A percentile compares a stretch with the other conserved stretches of the same genome.
Conservation (phyloP, 1,140 invertebrate genomes). For the Drosophila paulistorum region DNA sequence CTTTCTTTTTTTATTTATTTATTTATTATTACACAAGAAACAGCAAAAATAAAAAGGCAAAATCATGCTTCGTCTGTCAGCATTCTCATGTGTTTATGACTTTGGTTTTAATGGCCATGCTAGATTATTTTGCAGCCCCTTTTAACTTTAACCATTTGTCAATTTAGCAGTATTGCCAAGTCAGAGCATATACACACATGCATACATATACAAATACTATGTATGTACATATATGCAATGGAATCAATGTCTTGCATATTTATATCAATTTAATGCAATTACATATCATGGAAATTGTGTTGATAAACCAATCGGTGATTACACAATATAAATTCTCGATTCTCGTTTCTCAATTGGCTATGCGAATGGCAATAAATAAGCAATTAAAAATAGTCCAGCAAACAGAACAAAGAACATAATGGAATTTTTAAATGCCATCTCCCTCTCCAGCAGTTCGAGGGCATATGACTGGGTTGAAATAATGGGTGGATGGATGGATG, state of each 20-base stretch:
- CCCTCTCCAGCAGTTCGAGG: background rate
- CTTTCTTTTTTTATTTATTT: constrained; percentile 38
- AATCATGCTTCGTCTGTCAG: constrained; percentile 50
- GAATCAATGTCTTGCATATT: constrained; percentile 11
- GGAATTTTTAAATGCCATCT: constrained; percentile 57
- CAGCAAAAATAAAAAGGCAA: constrained; percentile 27
- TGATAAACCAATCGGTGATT: constrained; percentile 6
- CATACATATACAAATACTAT: too few species aligned
- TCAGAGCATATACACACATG: too few species aligned
- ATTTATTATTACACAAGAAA: constrained; percentile 58
- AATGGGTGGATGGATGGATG: constrained; percentile 2
- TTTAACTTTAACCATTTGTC: background rate
- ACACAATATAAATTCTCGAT: constrained; percentile 19
- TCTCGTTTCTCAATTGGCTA: constrained; percentile 18
- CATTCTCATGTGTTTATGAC: constrained; percentile 13
- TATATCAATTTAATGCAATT: constrained; percentile 21
- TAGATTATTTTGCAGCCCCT: constrained; percentile 61
- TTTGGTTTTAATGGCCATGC: constrained; percentile 19
- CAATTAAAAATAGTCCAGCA: constrained; percentile 62
- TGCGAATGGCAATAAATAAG: constrained; percentile 63
- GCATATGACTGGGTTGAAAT: background rate
- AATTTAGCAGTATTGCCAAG: background rate
- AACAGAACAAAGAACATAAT: constrained; percentile 55
- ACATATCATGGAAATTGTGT: constrained; percentile 28
- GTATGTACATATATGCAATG: background rate